Evolutionary conservation across 2,888 invertebrate genomes (phyloP).

Genomic region (Caenorhabditis auriculariae): DNA sequence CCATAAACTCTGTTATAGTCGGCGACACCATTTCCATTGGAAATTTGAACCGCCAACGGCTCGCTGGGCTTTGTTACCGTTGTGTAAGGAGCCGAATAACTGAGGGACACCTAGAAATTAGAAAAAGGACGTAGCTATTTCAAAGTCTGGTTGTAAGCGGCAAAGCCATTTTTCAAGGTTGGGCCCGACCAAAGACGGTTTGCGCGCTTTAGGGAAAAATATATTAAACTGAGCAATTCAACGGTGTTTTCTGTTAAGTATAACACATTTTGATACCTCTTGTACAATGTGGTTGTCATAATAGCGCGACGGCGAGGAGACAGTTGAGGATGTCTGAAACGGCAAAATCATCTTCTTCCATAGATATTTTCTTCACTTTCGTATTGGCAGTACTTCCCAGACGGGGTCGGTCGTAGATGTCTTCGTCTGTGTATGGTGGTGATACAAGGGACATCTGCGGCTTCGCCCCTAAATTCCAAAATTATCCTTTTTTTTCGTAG

Average conservation of each 20-base stretch:
- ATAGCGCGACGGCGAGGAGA: conserved; percentile 9
- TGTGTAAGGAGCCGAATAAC: conserved; percentile 29
- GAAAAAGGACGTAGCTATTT: not conserved
- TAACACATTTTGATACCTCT: conserved; percentile 14
- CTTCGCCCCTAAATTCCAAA: not conserved
- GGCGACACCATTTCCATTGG: conserved; percentile 7
- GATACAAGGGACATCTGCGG: conserved; percentile 24
- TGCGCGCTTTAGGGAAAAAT: too few species aligned
- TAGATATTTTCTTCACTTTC: not conserved
- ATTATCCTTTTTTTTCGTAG: not conserved
- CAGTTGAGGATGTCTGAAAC: conserved; percentile 20
- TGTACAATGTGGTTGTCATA: conserved; percentile 24
- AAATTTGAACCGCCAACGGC: conserved; percentile 11
- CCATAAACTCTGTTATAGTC: conserved; percentile 11
- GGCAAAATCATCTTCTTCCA: not conserved
- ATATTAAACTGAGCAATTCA: too few species aligned
- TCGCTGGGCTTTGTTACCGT: conserved; percentile 7
- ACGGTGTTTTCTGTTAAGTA: too few species aligned
- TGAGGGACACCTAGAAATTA: conserved; percentile 10
- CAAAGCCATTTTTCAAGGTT: too few species aligned
- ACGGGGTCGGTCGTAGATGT: conserved; percentile 10
- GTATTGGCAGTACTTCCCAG: conserved; percentile 18
- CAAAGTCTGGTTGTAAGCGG: not conserved
- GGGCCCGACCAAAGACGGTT: too few species aligned
- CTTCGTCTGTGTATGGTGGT: conserved; percentile 21